Evolutionary conservation across 2,113 vertebrate genomes (phyloP), one percentile per base, ranked within the genome.

Genomic region (Corvus moneduloides): DNA sequence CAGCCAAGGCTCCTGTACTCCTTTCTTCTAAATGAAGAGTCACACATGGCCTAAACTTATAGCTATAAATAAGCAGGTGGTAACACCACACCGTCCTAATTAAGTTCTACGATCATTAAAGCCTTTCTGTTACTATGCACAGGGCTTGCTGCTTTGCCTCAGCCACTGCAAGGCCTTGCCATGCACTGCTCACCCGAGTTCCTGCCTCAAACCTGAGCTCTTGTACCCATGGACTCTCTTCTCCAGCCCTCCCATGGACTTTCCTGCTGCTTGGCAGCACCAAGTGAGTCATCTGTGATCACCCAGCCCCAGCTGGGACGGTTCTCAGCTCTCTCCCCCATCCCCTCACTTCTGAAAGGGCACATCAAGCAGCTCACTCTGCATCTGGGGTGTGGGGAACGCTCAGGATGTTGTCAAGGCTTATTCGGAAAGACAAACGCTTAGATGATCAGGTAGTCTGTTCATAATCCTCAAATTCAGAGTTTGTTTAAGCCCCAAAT

Each of bases 11-110:
- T 66, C 39, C 87, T 85, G 85, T 71, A 81, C 74, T 91, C 16
- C 24, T 86, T 59, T 90, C 78, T 87, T 92, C 58, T 61, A 86
- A 90, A 80, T 12, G 58, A 86, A 94, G 59, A 87, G 89, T 59
- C 63, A 71, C 8, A 51, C 59, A 46, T 26, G 14, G 4, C 62
- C 49, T 84, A 52, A 88, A 84, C 64, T 35, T 51, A 33, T 7
- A 75, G 86, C 62, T 80, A 55, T 51, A 85, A 79, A 73, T 46
- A 82, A 79, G 30, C 6, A 12, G 18, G 54, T 37, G 30, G 67
- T 39, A 90, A 80, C 21, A 43, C 1, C 35, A 67, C 35, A 74
- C 51, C 1, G 0, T 20, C 59, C 75, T 77, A 59, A 74, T 74
- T 46, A 56, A 6, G 27, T 54, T 77, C 74, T 28, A 52, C 20